These are phyloP conservation scores for Rallus limicola DNA, from an alignment of 2,113 vertebrate genomes.

Conservation along the genomic window DNA sequence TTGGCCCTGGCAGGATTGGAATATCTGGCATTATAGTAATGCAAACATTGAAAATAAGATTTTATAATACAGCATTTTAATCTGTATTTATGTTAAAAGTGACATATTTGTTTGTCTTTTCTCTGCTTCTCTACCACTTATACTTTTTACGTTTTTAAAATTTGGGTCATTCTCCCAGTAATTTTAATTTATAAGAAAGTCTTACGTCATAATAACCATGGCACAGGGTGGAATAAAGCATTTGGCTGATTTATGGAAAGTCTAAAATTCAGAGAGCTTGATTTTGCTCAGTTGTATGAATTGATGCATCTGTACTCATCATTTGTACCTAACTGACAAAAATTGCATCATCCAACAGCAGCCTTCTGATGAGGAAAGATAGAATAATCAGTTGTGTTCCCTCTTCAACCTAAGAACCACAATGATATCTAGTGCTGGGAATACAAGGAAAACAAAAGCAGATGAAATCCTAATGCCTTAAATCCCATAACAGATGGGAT, in stretches of 20 bases:
- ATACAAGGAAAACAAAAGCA: neutral
- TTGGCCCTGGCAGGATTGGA: neutral
- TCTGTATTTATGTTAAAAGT: neutral
- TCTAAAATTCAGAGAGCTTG: neutral
- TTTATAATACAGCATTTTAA: neutral
- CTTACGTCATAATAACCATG: neutral
- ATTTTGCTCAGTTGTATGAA: neutral
- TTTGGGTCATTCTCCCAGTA: accelerated
- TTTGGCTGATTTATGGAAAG: neutral
- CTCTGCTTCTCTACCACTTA: neutral
- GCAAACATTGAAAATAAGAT: neutral
- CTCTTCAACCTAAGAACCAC: neutral
- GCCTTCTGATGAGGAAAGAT: neutral
- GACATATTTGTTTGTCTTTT: neutral
- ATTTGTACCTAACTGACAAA: neutral
- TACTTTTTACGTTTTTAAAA: neutral
- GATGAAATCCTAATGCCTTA: neutral
- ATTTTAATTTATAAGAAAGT: neutral
- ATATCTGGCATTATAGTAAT: neutral
- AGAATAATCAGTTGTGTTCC: neutral
- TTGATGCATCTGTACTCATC: neutral
- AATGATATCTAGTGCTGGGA: neutral
- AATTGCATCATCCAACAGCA: neutral
- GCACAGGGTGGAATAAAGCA: neutral
- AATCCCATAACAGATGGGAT: neutral